These are phyloP conservation scores for Cataglyphis cursor DNA, from an alignment of 2,888 invertebrate species.

Conservation along the genomic window DNA sequence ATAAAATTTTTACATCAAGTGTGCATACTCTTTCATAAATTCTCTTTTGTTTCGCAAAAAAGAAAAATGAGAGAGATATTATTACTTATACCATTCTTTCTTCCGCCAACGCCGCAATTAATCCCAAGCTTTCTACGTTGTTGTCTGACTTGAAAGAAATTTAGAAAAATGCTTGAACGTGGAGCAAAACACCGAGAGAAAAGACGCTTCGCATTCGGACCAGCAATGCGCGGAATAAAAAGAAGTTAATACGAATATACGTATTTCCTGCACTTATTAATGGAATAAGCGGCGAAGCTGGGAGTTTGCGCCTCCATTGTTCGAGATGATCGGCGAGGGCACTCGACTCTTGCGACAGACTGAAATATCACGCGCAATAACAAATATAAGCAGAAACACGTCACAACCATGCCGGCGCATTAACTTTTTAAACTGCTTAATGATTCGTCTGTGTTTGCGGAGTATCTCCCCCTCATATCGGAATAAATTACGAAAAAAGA, in stretches of 20 bases:
- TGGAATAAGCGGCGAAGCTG: conserved; percentile 20
- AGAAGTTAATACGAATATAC: conserved; percentile 24
- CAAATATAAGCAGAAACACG: conserved; percentile 46
- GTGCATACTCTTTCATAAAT: not conserved
- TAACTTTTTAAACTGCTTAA: conserved; percentile 65
- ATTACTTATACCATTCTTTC: not conserved
- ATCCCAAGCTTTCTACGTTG: conserved; percentile 12
- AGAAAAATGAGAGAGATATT: not conserved
- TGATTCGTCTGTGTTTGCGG: conserved; percentile 53
- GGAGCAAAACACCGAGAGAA: not conserved
- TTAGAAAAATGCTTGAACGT: conserved; percentile 32
- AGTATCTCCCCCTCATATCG: conserved; percentile 60
- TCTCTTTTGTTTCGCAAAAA: not conserved
- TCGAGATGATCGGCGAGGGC: conserved; percentile 33
- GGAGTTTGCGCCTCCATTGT: not conserved
- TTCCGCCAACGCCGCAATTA: conserved; percentile 14
- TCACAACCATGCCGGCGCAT: conserved; percentile 49
- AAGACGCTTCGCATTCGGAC: not conserved
- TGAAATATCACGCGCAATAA: conserved; percentile 46
- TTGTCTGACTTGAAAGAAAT: conserved; percentile 24
- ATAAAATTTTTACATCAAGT: conserved; percentile 1
- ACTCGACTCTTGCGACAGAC: not conserved
- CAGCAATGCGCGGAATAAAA: not conserved
- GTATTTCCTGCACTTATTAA: conserved; percentile 16
- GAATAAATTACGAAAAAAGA: conserved; percentile 68